These are phyloP conservation scores for Galeopsomyia nigrocyanea DNA, from an alignment of 2,888 invertebrate genomes.

Conservation along the genomic window DNA sequence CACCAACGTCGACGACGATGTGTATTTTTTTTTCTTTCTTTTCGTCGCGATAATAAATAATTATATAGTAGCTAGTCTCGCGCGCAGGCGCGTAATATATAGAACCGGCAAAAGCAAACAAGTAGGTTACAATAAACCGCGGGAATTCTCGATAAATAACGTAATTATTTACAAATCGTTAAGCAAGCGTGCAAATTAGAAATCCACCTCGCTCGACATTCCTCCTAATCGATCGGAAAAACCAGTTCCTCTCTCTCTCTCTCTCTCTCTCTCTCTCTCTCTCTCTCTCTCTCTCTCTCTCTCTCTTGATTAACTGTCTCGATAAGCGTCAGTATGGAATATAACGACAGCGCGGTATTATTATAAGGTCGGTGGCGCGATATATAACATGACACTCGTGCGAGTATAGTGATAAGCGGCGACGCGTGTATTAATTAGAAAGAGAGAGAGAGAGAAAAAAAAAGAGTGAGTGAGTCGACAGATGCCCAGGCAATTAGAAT, in stretches of 20 bases:
- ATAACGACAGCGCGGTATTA: neutral
- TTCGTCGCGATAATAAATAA: too few relatives aligned
- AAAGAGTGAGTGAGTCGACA: neutral
- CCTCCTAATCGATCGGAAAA: conserved; percentile 29
- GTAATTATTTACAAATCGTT: conserved; percentile 37
- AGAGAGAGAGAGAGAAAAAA: conserved; percentile 12
- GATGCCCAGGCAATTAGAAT: conserved; percentile 36
- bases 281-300: too few relatives aligned
- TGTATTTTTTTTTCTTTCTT: too few relatives aligned
- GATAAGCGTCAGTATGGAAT: conserved; percentile 1
- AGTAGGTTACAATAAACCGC: too few relatives aligned
- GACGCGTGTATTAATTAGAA: conserved; percentile 36
- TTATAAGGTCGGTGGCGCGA: conserved; percentile 14
- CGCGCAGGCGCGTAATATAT: too few relatives aligned
- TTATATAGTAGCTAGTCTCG: too few relatives aligned
- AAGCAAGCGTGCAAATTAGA: conserved; percentile 12
- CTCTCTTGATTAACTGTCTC: conserved; percentile 34
- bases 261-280: too few relatives aligned
- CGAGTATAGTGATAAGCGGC: conserved; percentile 30
- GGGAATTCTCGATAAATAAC: too few relatives aligned
- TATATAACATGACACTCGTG: conserved; percentile 38
- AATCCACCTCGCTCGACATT: conserved; percentile 24
- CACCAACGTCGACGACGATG: too few relatives aligned
- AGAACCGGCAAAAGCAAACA: too few relatives aligned
- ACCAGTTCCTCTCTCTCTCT: conserved; percentile 39